Evolutionary conservation across 2,888 invertebrate species (phyloP), one percentile per base, ranked within the genome.

Genomic region (Gortyna flavago): DNA sequence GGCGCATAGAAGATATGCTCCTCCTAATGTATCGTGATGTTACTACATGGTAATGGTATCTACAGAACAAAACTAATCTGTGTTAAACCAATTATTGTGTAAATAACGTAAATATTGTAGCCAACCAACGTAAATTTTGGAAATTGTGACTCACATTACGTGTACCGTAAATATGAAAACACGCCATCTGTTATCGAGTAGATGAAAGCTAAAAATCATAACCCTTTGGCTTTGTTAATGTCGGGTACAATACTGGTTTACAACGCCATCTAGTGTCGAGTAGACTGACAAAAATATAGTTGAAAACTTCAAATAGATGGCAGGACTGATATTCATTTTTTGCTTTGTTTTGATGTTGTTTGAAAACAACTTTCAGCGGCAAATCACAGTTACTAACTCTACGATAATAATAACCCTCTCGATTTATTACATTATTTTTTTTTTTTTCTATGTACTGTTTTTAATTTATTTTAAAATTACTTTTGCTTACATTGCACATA

Each of bases 171-270:
- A 38, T 38, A 11, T 7, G 8, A 8, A 61, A 44, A 18, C 29
- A 69, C 83, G 85, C 89, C 88, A 89, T 90, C 92, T 92, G 51
- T 79, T 72, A 68, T 66, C 41, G 38, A 88, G 62, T 89, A 89
- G 87, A 9, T 5, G 11, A 21, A 73, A n/a, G 29, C 11, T 1
- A 0, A 25, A 0, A 44, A 44, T 44, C 44, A 44, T 44, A 44
- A 44, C 5, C 44, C 44, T 44, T 44, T 44, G 44, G 5, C 44
- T 44, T 16, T 0, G 44, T 13, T 44, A 5, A 4, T 13, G 44
- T 44, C 44, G 2, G 11, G 13, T 44, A 13, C 16, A 41, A 8
- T 11, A 4, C 13, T 2, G 32, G 11, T 25, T 11, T 1, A n/a
- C 1, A 2, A 11, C n/a, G 86, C 78, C 85, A 86, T 79, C 85